phyloP scores from a whole-genome alignment of 2,888 invertebrate genomes.

The Eilema griseolum region DNA sequence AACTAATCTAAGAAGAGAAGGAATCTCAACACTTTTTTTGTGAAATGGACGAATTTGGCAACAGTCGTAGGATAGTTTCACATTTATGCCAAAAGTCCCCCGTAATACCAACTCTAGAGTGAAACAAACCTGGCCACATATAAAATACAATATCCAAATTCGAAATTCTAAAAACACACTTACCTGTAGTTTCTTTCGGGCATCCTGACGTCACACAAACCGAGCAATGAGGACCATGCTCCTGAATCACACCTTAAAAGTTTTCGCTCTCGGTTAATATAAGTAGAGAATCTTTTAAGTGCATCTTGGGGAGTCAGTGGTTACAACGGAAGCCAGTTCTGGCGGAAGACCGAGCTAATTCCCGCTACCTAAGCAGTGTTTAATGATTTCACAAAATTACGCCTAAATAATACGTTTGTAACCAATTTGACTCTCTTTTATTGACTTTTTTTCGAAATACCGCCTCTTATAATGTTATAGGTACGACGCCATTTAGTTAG shows the following conservation, averaged over 20 bases:
- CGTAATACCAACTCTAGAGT: no score
- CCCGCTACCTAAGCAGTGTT: no score
- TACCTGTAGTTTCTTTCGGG: background rate
- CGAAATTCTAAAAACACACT: background rate
- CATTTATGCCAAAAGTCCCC: no score
- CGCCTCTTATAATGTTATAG: no score
- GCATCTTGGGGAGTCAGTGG: conserved; percentile 4
- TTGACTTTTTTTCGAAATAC: no score
- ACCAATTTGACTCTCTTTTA: background rate
- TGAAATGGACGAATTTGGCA: no score
- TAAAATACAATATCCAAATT: background rate
- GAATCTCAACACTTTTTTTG: no score
- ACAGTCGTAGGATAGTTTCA: no score
- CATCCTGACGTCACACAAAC: conserved; percentile 33
- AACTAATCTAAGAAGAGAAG: no score
- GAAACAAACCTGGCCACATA: background rate
- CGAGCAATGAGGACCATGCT: conserved; percentile 34
- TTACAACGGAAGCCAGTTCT: conserved; percentile 4
- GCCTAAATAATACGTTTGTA: no score
- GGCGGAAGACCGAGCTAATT: background rate
- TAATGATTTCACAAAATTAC: no score
- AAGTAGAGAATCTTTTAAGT: accelerated
- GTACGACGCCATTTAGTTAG: background rate
- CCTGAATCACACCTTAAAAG: conserved; percentile 64
- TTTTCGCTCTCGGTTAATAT: conserved; percentile 47